Evolutionary conservation across 2,797 vertebrate species (phyloP), one percentile per base, ranked within the genome.

Genomic region (Diplodus sargus): DNA sequence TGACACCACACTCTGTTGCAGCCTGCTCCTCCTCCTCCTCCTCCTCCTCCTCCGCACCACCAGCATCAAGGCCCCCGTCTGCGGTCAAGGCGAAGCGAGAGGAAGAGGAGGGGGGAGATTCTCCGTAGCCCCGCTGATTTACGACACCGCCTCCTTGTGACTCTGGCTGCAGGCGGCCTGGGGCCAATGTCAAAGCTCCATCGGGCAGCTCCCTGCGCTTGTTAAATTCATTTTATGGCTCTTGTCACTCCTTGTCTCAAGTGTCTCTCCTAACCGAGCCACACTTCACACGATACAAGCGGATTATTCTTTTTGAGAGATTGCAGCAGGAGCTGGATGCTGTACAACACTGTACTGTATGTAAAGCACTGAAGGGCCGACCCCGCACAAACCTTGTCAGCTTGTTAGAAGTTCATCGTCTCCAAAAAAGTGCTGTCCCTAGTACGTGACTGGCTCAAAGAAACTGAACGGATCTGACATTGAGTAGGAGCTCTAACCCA

Each of bases 201-300:
- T 53, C 57, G 13, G n/a, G 25, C 58, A 47, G 56, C 77, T 69
- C 61, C 52, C 42, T 30, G 52, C 4, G 70, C 78, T 86, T 84
- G 79, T 91, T 86, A 79, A 70, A 87, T 79, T 42, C 12, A 85
- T 83, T 85, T 83, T 76, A 68, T 59, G 15, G 74, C 61, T 54
- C 68, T 71, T 80, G 64, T 82, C 71, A 70, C 18, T 79, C 30
- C 59, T 53, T 39, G 39, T 82, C 58, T 47, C 15, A 25, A 72
- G 71, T 64, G 81, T 79, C 70, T 70, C 59, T 58, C 53, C 74
- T 34, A 59, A 49, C 56, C 18, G 65, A 80, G 57, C 53, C 28
- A 17, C 58, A 69, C 63, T 56, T 63, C 48, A 63, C 49, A 68
- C 51, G 75, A 57, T 45, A 43, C 30, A 22, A n/a, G 53, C 49